Evolutionary conservation across 2,113 vertebrate genomes (phyloP).

Genomic region (Speoplatyrhinus poulsoni): DNA sequence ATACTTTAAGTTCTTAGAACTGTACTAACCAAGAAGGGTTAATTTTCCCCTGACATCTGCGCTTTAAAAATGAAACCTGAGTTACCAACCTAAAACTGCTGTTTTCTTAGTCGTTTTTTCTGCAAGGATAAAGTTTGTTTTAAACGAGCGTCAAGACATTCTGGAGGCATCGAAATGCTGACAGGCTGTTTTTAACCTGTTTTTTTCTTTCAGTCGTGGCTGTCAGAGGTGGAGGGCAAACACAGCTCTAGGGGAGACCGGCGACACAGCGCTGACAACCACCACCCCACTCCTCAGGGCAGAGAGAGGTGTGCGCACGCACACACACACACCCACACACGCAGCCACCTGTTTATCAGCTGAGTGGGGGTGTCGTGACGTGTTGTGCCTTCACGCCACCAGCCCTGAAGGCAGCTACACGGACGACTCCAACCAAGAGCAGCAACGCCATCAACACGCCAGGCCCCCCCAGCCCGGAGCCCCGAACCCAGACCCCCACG

Average conservation of each 20-base stretch:
- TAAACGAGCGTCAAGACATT: not conserved
- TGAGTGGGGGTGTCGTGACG: not conserved
- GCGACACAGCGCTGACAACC: constrained; percentile 94
- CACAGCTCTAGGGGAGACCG: constrained; percentile 87
- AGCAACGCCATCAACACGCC: constrained; percentile 71
- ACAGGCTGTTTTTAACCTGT: too few species aligned
- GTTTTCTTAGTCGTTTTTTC: too few species aligned
- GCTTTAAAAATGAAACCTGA: too few species aligned
- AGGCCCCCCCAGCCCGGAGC: constrained; percentile 73
- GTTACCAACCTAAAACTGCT: too few species aligned
- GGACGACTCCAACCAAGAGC: constrained; percentile 92
- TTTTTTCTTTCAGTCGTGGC: constrained; percentile 82
- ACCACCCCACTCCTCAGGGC: constrained; percentile 92
- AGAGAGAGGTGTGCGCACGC: constrained; percentile 86
- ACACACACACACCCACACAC: constrained; percentile 10
- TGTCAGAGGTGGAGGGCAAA: constrained; percentile 97
- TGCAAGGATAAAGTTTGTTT: too few species aligned
- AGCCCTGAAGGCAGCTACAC: constrained; percentile 98
- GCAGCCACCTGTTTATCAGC: not conserved
- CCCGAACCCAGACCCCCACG: constrained; percentile 74
- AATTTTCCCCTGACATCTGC: too few species aligned
- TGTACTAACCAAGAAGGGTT: too few species aligned
- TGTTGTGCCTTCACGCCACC: constrained; percentile 23
- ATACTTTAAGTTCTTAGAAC: too few species aligned
- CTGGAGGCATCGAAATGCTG: not conserved